These are phyloP conservation scores for Tigriopus californicus DNA, from an alignment of 2,888 invertebrate species.

Conservation along the genomic window DNA sequence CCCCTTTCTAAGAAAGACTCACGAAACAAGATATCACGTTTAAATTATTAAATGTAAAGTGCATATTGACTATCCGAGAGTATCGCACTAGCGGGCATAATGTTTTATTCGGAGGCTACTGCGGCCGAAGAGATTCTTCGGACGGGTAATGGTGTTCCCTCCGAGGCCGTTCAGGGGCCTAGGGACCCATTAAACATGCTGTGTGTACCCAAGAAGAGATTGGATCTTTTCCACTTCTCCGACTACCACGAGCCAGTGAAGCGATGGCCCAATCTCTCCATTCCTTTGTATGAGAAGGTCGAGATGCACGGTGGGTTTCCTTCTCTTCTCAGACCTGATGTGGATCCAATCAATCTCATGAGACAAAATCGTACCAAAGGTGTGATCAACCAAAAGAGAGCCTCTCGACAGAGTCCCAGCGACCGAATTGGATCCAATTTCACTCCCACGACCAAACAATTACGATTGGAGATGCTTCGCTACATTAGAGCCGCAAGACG, in stretches of 20 bases:
- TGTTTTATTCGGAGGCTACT: no score
- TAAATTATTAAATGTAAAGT: no score
- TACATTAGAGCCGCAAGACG: not conserved
- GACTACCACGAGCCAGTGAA: conserved; percentile 10
- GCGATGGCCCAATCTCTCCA: not conserved
- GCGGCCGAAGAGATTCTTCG: no score
- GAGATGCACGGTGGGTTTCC: not conserved
- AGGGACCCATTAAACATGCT: no score
- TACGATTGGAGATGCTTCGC: not conserved
- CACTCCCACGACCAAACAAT: not conserved
- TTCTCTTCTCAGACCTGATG: not conserved
- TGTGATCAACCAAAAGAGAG: not conserved
- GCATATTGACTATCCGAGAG: no score
- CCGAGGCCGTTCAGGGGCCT: no score
- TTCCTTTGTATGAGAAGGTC: not conserved
- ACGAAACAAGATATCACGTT: no score
- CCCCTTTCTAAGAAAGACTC: no score
- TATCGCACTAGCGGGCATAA: no score
- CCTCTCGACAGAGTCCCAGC: not conserved
- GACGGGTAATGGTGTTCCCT: no score
- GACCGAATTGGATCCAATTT: conserved; percentile 5
- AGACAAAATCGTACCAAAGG: not conserved
- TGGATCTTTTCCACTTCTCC: not conserved
- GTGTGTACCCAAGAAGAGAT: not conserved
- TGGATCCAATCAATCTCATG: no score